Base-by-base conservation (phyloP, 2,113 vertebrate species). In the Anguilla rostrata region DNA sequence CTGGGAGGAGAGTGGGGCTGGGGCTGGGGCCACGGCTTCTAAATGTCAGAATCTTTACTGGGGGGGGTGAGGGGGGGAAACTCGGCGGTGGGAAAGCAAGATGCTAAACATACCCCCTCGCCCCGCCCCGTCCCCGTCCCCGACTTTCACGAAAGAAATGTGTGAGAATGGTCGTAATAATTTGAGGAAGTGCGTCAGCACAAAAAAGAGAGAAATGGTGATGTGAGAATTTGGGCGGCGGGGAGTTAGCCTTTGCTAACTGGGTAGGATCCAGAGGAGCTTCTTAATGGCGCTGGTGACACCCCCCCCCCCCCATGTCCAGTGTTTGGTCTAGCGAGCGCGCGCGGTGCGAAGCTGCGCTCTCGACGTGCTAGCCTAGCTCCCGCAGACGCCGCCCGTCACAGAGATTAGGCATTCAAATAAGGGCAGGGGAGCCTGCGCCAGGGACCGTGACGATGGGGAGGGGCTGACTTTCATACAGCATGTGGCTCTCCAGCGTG, bases 291-390 rank as follows among this genome's bases (percentile, higher is more conserved):
- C 0, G 84, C 88, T 56, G 3, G 26, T 43, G 57, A 75, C 57
- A 14, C 66, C 75, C 41, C 56, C 84, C 41, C 34, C 34, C 34
- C 34, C 34, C 2, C 20, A 8, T 40, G 29, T 34, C 34, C 66
- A 46, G 66, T 79, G 84, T 85, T 85, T 79, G 57, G 84, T 78
- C 84, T 85, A 85, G 40, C 41, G 46, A 43, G 84, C 26, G 49
- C 15, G 16, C 29, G 66, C 43, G 34, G 34, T 85, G 11, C 43
- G 71, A 41, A 41, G 40, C 66, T 7, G 66, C 34, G 75, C 49
- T 16, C 41, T 39, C 41, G 79, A 79, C 78, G 5, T 41, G 78
- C 29, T 41, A 14, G 12, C 34, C 78, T 40, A 15, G 63, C 60
- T 84, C 34, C 71, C 22, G 39, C 63, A 53, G 60, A 41, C 63